Evolutionary conservation across 1,140 invertebrate species (phyloP), one percentile per base, ranked within the genome.

Genomic region (Tyrophagus putrescentiae): DNA sequence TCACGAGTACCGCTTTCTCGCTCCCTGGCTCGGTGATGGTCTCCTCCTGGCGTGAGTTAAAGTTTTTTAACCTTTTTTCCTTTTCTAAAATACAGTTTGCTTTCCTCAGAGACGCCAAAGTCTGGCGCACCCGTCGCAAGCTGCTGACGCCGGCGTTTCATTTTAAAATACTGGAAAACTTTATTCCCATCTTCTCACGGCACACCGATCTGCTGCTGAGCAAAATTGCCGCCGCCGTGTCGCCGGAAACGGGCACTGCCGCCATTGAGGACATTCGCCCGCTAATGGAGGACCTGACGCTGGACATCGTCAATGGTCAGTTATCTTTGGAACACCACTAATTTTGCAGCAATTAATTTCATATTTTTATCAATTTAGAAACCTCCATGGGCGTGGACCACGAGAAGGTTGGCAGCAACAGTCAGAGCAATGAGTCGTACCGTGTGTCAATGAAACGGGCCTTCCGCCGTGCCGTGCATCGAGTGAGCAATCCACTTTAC

Each of bases 1-100:
- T 42, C 67, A 70, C 45, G 77, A 84, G 64, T 89, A 91, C 67
- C 70, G 77, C 39, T 82, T 81, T 65, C 69, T 90, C 16, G 75
- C 79, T 60, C 78, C 79, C 11, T 87, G 84, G 88, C 77, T 93
- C 42, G 87, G 87, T n/a, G 80, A 87, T 65, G 89, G 88, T 57
- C 73, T 93, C 3, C 75, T 92, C 0, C 87, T 87, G 18, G 32
- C 28, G 56, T 57, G 44, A 16, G 7, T 52, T 33, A 4, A 3
- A 23, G 28, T 54, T 42, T 48, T 18, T 48, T 9, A 50, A 11
- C 18, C 11, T 50, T 11, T 21, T 50, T 11, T 11, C 9, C 9
- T 50, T 18, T 11, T 50, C 9, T 50, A 21, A 9, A 11, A 54
- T 42, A n/a, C n/a, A n/a, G n/a, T n/a, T n/a, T n/a, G n/a, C 28